Evolutionary conservation across 2,888 invertebrate genomes (phyloP), one percentile per base, ranked within the genome.

Genomic region (Oxyteleia sp.): DNA sequence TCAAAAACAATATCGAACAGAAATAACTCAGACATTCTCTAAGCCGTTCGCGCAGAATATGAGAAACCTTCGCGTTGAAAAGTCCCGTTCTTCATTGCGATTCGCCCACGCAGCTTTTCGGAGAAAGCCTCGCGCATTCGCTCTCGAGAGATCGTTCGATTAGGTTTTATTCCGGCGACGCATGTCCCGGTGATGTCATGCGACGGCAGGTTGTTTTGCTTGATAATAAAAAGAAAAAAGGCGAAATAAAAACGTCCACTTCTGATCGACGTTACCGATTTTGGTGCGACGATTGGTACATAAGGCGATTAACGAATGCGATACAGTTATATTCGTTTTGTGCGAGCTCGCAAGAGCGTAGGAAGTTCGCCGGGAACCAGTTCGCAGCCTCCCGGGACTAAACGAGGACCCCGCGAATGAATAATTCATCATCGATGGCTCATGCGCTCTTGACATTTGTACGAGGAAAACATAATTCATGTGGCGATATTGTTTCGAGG

Each of bases 51-150:
- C 26, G 47, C 53, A 32, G 47, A 75, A 71, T 47, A 63, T 53
- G 55, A 82, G 75, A 59, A 63, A 57, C 57, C 18, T 72, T 49
- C 29, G 63, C 53, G 53, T 61, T 38, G 75, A 45, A 63, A 51
- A 84, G 59, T 82, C 82, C 84, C 85, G 86, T 87, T 82, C 81
- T 35, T 69, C 78, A 71, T 80, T 53, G 68, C 59, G 66, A 74
- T 63, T 87, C 87, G 86, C 87, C 89, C 82, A 88, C 86, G 61
- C 81, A 59, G 81, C 59, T 71, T 87, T 88, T 88, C 64, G 85
- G 78, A 86, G 85, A 84, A 84, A 85, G 84, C 66, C 55, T 51
- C 53, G n/a, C 32, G 32, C 57, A 61, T 76, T 69, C 41, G 57
- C 32, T 51, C 59, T 51, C 15, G 43, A n/a, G 20, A 59, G 61